Evolutionary conservation across 2,113 vertebrate species (phyloP).

Genomic region (Campylomormyrus tamandua): DNA sequence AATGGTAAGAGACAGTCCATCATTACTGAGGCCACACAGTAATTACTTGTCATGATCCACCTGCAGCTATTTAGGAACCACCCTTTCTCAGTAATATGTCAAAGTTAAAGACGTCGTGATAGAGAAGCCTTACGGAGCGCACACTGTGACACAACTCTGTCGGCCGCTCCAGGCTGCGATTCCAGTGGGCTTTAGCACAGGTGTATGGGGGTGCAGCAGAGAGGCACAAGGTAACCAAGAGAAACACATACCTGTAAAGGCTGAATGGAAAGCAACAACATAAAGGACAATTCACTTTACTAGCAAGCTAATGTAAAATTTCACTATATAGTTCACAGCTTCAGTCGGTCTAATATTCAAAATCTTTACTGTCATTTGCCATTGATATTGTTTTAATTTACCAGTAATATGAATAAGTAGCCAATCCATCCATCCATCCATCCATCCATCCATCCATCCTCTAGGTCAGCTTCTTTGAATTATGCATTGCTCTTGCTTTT

Average conservation of each 20-base stretch:
- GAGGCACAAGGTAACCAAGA: neutral
- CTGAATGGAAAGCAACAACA: neutral
- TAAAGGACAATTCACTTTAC: neutral
- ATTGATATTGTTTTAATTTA: neutral
- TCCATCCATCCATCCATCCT: neutral
- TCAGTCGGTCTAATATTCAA: neutral
- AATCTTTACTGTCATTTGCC: neutral
- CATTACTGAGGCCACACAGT: neutral
- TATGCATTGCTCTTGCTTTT: neutral
- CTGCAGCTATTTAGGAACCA: neutral
- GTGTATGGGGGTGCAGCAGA: neutral
- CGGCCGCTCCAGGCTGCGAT: neutral
- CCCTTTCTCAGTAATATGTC: neutral
- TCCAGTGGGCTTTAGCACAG: neutral
- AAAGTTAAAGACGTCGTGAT: neutral
- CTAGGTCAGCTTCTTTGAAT: neutral
- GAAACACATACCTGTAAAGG: neutral
- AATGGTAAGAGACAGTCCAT: conserved; percentile 4
- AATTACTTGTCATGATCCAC: neutral
- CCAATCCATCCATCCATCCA: neutral
- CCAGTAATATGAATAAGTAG: neutral
- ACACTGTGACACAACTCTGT: neutral
- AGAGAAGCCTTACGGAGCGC: neutral
- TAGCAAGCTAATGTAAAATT: neutral
- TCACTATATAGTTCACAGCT: neutral